Base-by-base conservation (phyloP, 2,797 vertebrate genomes). In the Chanos chanos region DNA sequence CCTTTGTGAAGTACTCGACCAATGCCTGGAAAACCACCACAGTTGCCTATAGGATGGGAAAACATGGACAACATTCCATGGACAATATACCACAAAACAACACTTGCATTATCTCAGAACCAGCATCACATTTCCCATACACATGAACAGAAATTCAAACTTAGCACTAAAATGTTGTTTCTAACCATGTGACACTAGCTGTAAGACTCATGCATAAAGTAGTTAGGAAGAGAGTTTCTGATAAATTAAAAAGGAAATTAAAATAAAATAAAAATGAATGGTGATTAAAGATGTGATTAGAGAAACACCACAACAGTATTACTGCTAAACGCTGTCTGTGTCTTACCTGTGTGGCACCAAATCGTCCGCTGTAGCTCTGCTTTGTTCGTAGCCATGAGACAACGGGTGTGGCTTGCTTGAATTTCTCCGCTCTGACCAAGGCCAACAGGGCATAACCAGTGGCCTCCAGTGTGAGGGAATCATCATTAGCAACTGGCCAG, bases 261-360 rank as follows among this genome's bases (percentile, higher is more conserved):
- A n/a, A n/a, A n/a, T n/a, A n/a, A n/a, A n/a, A n/a, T n/a, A n/a
- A n/a, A n/a, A n/a, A n/a, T n/a, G n/a, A n/a, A n/a, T n/a, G n/a
- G n/a, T n/a, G n/a, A n/a, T n/a, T n/a, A n/a, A n/a, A 15, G 16
- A 24, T 3, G 28, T 0, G 51, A 24, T 3, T 12, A 7, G 6
- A 3, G 12, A 1, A 18, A 5, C 2, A 50, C 1, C 22, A 0
- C n/a, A n/a, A n/a, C n/a, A n/a, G n/a, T n/a, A n/a, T n/a, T n/a
- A n/a, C n/a, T n/a, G n/a, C n/a, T n/a, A n/a, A n/a, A n/a, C n/a
- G n/a, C n/a, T n/a, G n/a, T n/a, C n/a, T n/a, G n/a, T n/a, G n/a
- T n/a, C n/a, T n/a, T 31, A 89, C 94, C 90, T 95, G 94, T 7
- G 93, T 94, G 40, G 93, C 93, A 13, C 92, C 91, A 0, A 84